Conservation (phyloP, 1,140 invertebrate species). For the Drosophila albomicans region DNA sequence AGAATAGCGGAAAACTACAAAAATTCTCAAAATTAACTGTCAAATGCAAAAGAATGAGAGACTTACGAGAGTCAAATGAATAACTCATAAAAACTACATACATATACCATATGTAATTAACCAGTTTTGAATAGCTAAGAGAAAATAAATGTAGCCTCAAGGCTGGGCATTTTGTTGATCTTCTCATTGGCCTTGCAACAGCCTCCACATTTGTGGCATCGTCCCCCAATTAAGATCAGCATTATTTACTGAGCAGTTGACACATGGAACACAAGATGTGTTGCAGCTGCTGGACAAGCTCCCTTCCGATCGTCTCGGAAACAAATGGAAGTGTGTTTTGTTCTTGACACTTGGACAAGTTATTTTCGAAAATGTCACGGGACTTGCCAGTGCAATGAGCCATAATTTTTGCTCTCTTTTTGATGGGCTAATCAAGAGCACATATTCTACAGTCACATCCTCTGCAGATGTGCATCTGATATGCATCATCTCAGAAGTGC, state of each 20-base stretch:
- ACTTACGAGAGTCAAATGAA: too few relatives aligned
- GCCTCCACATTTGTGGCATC: slow-evolving; percentile 4
- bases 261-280: slow-evolving; percentile 15
- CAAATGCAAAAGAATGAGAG: background rate
- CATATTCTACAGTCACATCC: background rate
- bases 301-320: background rate
- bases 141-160: slow-evolving; percentile 12
- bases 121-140: background rate
- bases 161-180: slow-evolving; percentile 11
- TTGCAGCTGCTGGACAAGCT: slow-evolving; percentile 21
- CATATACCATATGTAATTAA: background rate
- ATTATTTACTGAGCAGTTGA: slow-evolving; percentile 22
- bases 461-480: slow-evolving; percentile 4
- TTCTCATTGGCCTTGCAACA: slow-evolving; percentile 33
- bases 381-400: slow-evolving; percentile 6
- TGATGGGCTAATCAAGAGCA: slow-evolving; percentile 30
- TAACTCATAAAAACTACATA: too few relatives aligned
- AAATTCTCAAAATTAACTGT: background rate
- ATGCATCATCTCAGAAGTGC: background rate
- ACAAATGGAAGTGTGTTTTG: slow-evolving; percentile 13
- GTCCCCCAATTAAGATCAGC: slow-evolving; percentile 24
- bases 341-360: slow-evolving; percentile 27
- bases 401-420: slow-evolving; percentile 6
- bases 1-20: background rate
- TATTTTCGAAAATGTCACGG: background rate